phyloP scores from a whole-genome alignment of 1,140 invertebrate genomes.

The Manduca sexta region DNA sequence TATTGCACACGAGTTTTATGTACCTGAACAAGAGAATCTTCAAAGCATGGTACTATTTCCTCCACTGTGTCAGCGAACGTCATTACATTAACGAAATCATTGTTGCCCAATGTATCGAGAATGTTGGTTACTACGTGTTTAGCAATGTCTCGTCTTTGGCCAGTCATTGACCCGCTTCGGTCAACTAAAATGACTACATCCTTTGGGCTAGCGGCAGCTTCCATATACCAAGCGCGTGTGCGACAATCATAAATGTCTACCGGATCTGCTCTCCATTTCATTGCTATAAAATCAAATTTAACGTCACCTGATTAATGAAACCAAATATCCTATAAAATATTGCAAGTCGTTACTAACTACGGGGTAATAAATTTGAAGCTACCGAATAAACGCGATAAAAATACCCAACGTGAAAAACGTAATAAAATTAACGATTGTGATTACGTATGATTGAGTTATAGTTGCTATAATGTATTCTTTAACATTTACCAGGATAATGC shows the following conservation, averaged over 20 bases:
- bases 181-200: slow-evolving; percentile 97
- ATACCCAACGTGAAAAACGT: too few relatives aligned
- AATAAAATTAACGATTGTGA: too few relatives aligned
- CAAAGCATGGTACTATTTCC: slow-evolving; percentile 91
- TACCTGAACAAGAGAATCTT: slow-evolving; percentile 88
- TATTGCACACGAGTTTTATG: background rate
- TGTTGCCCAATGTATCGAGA: slow-evolving; percentile 96
- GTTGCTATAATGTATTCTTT: too few relatives aligned
- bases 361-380: too few relatives aligned
- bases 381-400: too few relatives aligned
- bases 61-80: slow-evolving; percentile 86
- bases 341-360: too few relatives aligned
- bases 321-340: too few relatives aligned
- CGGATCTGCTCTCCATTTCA: slow-evolving; percentile 81
- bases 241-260: slow-evolving; percentile 92
- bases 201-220: slow-evolving; percentile 97
- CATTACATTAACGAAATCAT: slow-evolving; percentile 98
- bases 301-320: too few relatives aligned
- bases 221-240: slow-evolving; percentile 94
- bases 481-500: slow-evolving; percentile 86
- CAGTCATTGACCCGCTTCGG: slow-evolving; percentile 97
- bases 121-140: slow-evolving; percentile 95
- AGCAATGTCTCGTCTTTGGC: slow-evolving; percentile 93
- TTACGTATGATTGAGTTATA: too few relatives aligned
- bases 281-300: slow-evolving; percentile 38